Evolutionary conservation across 1,140 invertebrate species (phyloP).

Genomic region (Drosophila parvula): DNA sequence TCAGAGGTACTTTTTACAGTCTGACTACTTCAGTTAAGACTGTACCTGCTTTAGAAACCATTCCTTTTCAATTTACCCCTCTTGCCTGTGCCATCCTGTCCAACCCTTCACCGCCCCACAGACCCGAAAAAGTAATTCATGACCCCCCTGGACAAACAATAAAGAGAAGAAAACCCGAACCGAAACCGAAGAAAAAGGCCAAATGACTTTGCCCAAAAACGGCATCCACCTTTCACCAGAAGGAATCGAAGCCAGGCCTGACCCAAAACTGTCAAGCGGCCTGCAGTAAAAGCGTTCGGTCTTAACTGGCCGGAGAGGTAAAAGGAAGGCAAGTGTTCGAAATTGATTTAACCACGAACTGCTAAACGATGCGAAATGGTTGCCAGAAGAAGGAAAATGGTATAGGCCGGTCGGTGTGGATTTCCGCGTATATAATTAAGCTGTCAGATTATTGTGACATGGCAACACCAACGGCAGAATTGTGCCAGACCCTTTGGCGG

Average conservation of each 20-base stretch:
- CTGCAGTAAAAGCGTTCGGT: conserved; percentile 25
- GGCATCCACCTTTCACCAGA: conserved; percentile 50
- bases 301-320: neutral
- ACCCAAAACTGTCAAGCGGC: conserved; percentile 69
- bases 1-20: fast-evolving
- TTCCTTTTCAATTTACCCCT: conserved; percentile 5
- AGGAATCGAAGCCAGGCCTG: conserved; percentile 46
- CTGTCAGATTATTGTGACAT: conserved; percentile 83
- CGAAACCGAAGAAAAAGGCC: conserved; percentile 48
- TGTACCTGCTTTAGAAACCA: neutral
- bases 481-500: conserved; percentile 47
- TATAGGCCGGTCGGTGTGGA: conserved; percentile 57
- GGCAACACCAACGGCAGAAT: conserved; percentile 54
- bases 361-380: conserved; percentile 73
- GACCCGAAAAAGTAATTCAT: conserved; percentile 49
- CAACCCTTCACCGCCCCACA: conserved; percentile 4
- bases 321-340: conserved; percentile 58
- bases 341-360: conserved; percentile 81
- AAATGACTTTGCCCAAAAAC: conserved; percentile 48
- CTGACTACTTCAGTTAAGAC: too few relatives aligned
- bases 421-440: conserved; percentile 81
- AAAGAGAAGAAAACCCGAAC: conserved; percentile 43
- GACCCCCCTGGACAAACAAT: conserved; percentile 44
- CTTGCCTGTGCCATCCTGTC: neutral
- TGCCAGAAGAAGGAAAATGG: conserved; percentile 49